These are phyloP conservation scores for Apoda limacodes DNA, from an alignment of 2,888 invertebrate genomes.

Conservation along the genomic window DNA sequence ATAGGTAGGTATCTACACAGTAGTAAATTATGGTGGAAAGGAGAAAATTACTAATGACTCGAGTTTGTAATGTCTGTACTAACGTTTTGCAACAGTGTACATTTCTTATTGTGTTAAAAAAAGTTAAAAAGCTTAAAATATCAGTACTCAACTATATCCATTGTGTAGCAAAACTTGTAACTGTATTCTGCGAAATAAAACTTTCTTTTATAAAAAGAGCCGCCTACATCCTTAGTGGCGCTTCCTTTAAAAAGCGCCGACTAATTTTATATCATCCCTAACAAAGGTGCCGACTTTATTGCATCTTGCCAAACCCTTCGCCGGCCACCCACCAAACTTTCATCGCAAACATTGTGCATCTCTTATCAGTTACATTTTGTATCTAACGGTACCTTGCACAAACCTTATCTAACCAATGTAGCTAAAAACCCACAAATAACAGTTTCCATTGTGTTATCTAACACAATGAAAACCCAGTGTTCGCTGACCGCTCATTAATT, in stretches of 20 bases:
- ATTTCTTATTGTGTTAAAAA: no score
- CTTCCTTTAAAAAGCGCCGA: constrained; percentile 43
- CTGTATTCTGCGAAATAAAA: constrained; percentile 51
- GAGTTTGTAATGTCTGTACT: no score
- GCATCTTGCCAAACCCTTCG: constrained; percentile 30
- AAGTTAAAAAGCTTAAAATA: no score
- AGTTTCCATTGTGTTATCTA: no score
- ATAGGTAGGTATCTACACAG: no score
- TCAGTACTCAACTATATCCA: no score
- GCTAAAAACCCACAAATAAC: no score
- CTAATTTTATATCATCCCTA: constrained; percentile 47
- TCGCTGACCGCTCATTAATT: no score
- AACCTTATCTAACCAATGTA: constrained; percentile 15
- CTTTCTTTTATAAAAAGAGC: constrained; percentile 31
- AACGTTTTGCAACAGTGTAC: no score
- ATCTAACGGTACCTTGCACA: constrained; percentile 27
- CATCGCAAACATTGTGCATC: constrained; percentile 32
- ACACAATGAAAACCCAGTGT: no score
- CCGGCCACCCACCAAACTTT: constrained; percentile 43
- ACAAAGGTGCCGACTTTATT: constrained; percentile 47
- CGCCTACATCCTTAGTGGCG: constrained; percentile 31
- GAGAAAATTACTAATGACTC: no score
- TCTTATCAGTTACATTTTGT: constrained; percentile 37
- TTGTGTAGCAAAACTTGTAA: constrained; percentile 29
- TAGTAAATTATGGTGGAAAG: no score